Percentiles rank a stretch among this genome's conserved stretches.
These are phyloP conservation scores for Otolemur garnettii DNA, from an alignment of 2,113 vertebrate species.

Conservation along the genomic window DNA sequence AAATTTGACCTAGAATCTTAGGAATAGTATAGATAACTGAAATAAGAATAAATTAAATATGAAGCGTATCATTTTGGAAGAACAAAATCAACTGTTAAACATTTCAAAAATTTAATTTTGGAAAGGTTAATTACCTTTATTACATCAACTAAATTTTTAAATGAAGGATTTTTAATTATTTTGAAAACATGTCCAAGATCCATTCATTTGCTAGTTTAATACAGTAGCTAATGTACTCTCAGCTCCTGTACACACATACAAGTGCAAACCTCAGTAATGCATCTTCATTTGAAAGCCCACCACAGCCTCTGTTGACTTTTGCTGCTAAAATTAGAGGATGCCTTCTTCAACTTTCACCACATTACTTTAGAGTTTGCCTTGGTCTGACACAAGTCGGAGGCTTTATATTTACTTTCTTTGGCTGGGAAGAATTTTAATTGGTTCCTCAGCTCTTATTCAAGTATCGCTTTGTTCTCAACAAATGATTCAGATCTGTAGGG, in stretches of 20 bases:
- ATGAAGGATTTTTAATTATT: slow-evolving; percentile 30
- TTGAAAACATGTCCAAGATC: slow-evolving; percentile 12
- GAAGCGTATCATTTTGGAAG: slow-evolving; percentile 18
- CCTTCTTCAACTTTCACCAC: not conserved
- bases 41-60: slow-evolving; percentile 38
- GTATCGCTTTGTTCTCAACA: slow-evolving; percentile 36
- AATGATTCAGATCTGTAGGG: not conserved
- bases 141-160: slow-evolving; percentile 41
- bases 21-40: slow-evolving; percentile 17
- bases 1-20: not conserved
- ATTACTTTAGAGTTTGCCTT: slow-evolving; percentile 48
- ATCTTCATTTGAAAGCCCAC: not conserved
- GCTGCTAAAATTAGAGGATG: slow-evolving; percentile 44
- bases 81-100: slow-evolving; percentile 24
- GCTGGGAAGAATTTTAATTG: slow-evolving; percentile 51
- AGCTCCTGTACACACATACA: not conserved
- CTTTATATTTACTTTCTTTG: slow-evolving; percentile 54
- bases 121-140: slow-evolving; percentile 68
- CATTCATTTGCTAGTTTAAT: not conserved
- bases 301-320: not conserved
- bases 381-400: slow-evolving; percentile 25
- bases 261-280: not conserved
- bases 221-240: not conserved
- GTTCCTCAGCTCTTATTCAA: slow-evolving; percentile 21
- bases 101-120: slow-evolving; percentile 64